Conservation (phyloP, 1,140 invertebrate species). For the Drosophila repleta region DNA sequence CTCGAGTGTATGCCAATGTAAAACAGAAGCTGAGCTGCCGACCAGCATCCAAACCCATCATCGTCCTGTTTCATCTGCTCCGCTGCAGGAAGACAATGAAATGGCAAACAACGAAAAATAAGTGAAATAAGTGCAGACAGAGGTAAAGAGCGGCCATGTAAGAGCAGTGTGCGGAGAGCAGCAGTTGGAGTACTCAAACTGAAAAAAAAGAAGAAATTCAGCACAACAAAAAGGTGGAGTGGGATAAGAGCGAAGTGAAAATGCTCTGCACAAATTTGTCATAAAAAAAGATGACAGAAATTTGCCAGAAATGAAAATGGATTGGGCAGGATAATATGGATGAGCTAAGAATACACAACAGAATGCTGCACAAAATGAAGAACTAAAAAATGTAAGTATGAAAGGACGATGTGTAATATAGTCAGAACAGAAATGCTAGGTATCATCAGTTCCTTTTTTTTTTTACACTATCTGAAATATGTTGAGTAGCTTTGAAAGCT, state of each 20-base stretch:
- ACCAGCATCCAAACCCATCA: constrained; percentile 6
- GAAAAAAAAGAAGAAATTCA: constrained; percentile 3
- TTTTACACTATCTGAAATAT: too few relatives aligned
- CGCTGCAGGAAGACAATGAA: constrained; percentile 55
- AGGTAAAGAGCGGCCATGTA: neutral
- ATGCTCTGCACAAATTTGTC: constrained; percentile 41
- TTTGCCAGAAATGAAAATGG: constrained; percentile 12
- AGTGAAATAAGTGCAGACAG: constrained; percentile 49
- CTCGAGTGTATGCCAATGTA: constrained; percentile 59
- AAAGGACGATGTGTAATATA: too few relatives aligned
- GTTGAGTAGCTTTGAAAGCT: too few relatives aligned
- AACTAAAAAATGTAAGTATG: constrained; percentile 13
- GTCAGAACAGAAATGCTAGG: too few relatives aligned
- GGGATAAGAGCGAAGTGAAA: constrained; percentile 37
- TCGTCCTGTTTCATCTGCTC: constrained; percentile 20
- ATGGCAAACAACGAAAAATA: constrained; percentile 52
- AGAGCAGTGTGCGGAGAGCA: neutral
- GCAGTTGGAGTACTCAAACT: neutral
- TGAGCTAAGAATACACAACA: constrained; percentile 13
- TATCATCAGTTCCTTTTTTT: too few relatives aligned
- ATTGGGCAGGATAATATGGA: constrained; percentile 36
- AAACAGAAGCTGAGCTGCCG: constrained; percentile 47
- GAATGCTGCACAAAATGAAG: neutral
- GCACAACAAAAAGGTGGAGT: neutral
- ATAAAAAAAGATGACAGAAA: constrained; percentile 20